Evolutionary conservation across 2,888 invertebrate species (phyloP), one percentile per base, ranked within the genome.

Genomic region (Clepsis dumicolana): DNA sequence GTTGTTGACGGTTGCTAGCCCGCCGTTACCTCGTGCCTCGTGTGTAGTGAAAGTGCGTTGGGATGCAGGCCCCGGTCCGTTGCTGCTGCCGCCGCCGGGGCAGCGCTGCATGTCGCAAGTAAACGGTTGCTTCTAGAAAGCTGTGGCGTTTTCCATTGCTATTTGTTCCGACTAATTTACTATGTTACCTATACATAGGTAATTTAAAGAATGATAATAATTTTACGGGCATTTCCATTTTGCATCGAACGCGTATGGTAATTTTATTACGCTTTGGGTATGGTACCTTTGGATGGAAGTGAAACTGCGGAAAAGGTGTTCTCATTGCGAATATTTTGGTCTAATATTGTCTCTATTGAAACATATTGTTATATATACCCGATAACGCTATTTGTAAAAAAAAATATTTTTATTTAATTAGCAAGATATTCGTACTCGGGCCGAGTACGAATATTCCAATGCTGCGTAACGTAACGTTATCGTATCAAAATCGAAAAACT

Each of bases 11-110:
- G 53, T 65, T 63, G 53, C 53, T 60, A 60, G 63, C 69, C 38
- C 27, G 29, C 14, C 68, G 65, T 68, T 66, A 41, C 70, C 27
- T 80, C 73, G 75, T 75, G 77, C 68, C 25, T 80, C 73, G 75
- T 76, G 77, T 77, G 78, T 79, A 91, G 92, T 92, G 92, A 92
- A 92, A 93, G 91, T 92, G 83, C 77, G 80, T 64, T 64, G 59
- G 63, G 75, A 76, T 77, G 75, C 75, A 73, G 75, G 73, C 75
- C 70, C 74, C 74, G 74, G 59, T 62, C 38, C 41, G n/a, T 24
- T 48, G 65, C 65, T 71, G 72, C 77, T 72, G 73, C 73, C 75
- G 66, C 69, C 73, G 71, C 74, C 72, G 64, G 73, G 71, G 72
- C 71, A 73, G 70, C 67, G 67, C 63, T 67, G 70, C 75, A 77